These are phyloP conservation scores for Hydrocynus forskahlii DNA, from an alignment of 2,797 vertebrate species.

Conservation along the genomic window DNA sequence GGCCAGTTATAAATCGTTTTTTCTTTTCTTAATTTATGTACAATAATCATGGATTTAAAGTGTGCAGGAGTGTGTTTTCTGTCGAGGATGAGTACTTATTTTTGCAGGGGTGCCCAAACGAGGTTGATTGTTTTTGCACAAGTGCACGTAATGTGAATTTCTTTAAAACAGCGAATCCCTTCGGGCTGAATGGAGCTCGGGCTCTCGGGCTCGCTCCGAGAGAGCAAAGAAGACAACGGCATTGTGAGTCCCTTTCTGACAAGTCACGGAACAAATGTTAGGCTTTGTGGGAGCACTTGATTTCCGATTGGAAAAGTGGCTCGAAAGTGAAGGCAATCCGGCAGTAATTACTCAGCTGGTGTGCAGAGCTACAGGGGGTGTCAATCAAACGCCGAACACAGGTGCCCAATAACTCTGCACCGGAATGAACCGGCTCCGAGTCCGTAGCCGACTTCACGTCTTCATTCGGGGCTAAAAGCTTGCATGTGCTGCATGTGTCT, in stretches of 20 bases:
- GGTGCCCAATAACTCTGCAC: constrained; percentile 42
- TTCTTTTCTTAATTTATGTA: no score
- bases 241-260: constrained; percentile 38
- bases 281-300: constrained; percentile 46
- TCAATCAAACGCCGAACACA: constrained; percentile 48
- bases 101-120: no score
- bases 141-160: no score
- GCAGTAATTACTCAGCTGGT: constrained; percentile 55
- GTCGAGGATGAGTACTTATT: no score
- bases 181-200: not conserved
- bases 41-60: no score
- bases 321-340: constrained; percentile 49
- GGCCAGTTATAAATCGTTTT: no score
- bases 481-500: not conserved
- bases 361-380: constrained; percentile 38
- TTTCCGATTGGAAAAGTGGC: constrained; percentile 54
- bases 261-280: constrained; percentile 44
- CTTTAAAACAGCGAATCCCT: not conserved
- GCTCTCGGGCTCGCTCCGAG: not conserved
- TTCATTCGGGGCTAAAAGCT: not conserved
- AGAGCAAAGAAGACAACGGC: not conserved
- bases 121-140: no score
- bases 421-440: constrained; percentile 8
- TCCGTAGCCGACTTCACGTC: constrained; percentile 1
- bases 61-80: no score